Conservation (phyloP, 2,113 vertebrate species). For the Plotosus lineatus region DNA sequence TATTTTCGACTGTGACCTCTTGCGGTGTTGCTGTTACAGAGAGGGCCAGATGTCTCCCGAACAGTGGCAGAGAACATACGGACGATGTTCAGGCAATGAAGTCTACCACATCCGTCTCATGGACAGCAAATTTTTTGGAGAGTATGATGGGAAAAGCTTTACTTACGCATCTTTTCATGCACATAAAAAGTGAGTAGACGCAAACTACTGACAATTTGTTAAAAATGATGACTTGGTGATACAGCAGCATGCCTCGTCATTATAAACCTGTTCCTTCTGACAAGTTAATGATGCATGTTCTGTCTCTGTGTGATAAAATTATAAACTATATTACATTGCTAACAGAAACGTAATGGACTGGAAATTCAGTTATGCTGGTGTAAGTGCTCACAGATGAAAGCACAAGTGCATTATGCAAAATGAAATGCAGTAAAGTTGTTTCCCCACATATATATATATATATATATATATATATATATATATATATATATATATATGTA, state of each 20-base stretch:
- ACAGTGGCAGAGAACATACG: slow-evolving; percentile 94
- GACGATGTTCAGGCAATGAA: slow-evolving; percentile 93
- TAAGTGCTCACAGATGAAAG: not conserved
- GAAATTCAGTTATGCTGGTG: not conserved
- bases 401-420: not conserved
- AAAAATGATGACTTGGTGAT: not conserved
- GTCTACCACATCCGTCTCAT: slow-evolving; percentile 93
- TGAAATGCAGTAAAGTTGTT: not conserved
- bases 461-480: not conserved
- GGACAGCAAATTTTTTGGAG: slow-evolving; percentile 97
- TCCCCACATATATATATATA: not conserved
- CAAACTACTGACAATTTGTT: not conserved
- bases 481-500: not conserved
- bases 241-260: not conserved
- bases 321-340: not conserved
- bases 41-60: slow-evolving; percentile 93
- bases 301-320: not conserved
- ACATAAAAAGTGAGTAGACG: slow-evolving; percentile 86
- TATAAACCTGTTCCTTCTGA: not conserved
- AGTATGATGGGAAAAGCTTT: slow-evolving; percentile 96
- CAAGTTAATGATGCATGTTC: slow-evolving; percentile 1
- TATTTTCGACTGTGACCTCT: not conserved
- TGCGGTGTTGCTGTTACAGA: slow-evolving; percentile 67
- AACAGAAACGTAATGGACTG: not conserved
- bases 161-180: slow-evolving; percentile 95